Conservation (phyloP, 1,140 invertebrate genomes). For the Diprion similis region DNA sequence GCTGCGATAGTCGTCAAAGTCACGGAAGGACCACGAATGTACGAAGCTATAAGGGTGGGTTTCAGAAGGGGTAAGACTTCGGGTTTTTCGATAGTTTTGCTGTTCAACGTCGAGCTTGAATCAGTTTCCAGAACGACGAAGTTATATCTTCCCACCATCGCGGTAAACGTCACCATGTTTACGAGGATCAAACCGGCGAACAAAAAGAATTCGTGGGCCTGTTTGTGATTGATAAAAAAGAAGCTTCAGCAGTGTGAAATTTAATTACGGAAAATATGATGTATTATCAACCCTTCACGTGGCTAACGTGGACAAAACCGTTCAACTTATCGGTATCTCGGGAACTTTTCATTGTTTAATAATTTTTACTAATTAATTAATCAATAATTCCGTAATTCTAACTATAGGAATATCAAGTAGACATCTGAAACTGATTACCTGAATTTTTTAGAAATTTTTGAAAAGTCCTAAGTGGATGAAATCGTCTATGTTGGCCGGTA, state of each 20-base stretch:
- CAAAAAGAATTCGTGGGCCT: slow-evolving; percentile 85
- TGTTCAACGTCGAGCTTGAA: slow-evolving; percentile 17
- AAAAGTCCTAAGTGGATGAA: no score
- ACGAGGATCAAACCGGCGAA: slow-evolving; percentile 83
- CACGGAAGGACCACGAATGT: neutral
- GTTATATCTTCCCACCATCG: slow-evolving; percentile 73
- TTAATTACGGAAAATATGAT: neutral
- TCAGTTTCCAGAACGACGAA: slow-evolving; percentile 55
- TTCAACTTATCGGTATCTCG: no score
- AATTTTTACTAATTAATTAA: no score
- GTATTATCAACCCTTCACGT: no score
- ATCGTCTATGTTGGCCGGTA: no score
- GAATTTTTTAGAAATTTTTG: no score
- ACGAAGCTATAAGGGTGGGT: neutral
- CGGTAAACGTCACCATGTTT: slow-evolving; percentile 79
- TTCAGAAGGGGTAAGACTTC: neutral
- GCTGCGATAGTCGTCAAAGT: neutral
- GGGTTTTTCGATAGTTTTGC: neutral
- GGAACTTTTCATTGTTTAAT: no score
- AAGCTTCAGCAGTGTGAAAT: neutral
- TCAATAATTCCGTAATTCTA: no score
- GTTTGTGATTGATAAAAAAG: slow-evolving; percentile 33
- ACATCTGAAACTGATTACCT: no score
- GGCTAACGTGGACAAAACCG: no score
- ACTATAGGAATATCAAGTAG: no score